Base-by-base conservation (phyloP, 2,888 invertebrate genomes). In the Graphium colonna region DNA sequence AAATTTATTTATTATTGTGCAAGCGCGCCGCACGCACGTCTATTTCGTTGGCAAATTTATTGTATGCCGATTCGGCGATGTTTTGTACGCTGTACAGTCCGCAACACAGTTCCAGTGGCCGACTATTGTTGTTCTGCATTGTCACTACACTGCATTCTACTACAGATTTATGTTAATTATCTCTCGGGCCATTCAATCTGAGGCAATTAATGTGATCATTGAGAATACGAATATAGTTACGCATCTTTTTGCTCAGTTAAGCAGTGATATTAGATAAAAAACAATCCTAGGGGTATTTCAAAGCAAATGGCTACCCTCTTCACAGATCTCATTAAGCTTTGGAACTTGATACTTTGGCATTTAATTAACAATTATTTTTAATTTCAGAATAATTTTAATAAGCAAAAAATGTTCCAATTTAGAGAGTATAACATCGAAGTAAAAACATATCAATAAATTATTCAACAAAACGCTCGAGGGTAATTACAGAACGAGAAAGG, bases 21-120 rank as follows among this genome's bases (percentile, higher is more conserved):
- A 72, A 68, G 77, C 63, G 61, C 63, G 69, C 69, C 70, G 76
- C 78, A 82, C 82, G 82, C 83, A 82, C 78, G 77, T 82, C 79
- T 82, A 83, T 85, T 84, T 77, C 67, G 79, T 73, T 68, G 63
- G 72, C 60, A 72, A 81, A 85, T 84, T 84, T 84, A 85, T 83
- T 73, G 78, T 75, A 72, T 75, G 81, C 75, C 77, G 75, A 84
- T 77, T 77, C 76, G 69, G 75, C 77, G 78, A 77, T 80, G 79
- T 79, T 78, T 75, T 71, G 67, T 67, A 38, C 18, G 38, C 28
- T 60, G 71, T 77, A 75, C 73, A 66, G 77, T 74, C 58, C 50
- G 71, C 73, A 71, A 26, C 42, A 62, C 61, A 62, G 61, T 52
- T 61, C 60, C 61, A 69, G 62, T 63, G 54, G 60, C 63, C 61